A percentile compares a stretch with the other conserved stretches of the same genome.
Evolutionary conservation across 2,888 invertebrate genomes (phyloP).

Genomic region (Mesorhabditis belari): DNA sequence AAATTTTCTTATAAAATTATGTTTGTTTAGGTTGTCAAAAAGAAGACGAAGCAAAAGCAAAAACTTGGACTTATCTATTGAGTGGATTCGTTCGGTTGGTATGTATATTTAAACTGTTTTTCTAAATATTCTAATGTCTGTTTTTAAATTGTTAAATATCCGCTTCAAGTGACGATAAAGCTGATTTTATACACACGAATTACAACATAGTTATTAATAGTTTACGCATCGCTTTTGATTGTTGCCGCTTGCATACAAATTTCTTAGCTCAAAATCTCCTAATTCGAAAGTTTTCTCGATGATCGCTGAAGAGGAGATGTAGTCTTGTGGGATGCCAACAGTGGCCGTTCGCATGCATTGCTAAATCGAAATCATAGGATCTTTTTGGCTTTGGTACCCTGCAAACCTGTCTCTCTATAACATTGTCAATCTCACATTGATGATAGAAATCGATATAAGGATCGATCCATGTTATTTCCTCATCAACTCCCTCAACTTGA

Average conservation of each 20-base stretch:
- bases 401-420: background rate
- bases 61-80: slow-evolving; percentile 60
- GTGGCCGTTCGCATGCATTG: background rate
- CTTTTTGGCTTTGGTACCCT: too few species aligned
- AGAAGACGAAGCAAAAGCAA: slow-evolving; percentile 90
- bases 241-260: background rate
- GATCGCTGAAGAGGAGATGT: background rate
- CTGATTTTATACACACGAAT: too few species aligned
- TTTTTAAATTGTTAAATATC: too few species aligned
- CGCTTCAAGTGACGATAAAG: too few species aligned
- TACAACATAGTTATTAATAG: background rate
- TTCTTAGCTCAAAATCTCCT: background rate
- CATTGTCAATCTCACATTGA: background rate
- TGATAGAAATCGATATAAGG: background rate
- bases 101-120: background rate
- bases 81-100: background rate
- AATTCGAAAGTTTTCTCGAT: background rate
- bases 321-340: background rate
- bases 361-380: background rate
- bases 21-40: slow-evolving; percentile 86
- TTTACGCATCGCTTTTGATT: background rate
- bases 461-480: background rate
- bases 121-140: too few species aligned
- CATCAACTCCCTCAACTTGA: background rate
- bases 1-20: slow-evolving; percentile 61